A percentile compares a stretch with the other conserved stretches of the same genome.
Evolutionary conservation across 2,113 vertebrate species (phyloP).

Genomic region (Todiramphus chloris): DNA sequence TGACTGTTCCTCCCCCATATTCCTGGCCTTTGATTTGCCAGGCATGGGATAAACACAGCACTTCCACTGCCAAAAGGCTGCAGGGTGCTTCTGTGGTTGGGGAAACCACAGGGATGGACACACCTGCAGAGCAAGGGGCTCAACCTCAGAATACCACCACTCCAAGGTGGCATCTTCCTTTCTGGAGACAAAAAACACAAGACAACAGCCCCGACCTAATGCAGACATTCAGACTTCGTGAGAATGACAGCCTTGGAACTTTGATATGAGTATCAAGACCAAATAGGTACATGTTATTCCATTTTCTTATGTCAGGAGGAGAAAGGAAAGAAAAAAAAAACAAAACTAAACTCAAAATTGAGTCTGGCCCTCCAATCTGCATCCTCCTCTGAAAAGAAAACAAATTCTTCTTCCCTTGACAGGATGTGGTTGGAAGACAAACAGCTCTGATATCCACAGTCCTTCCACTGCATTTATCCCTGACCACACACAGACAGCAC

Average conservation of each 20-base stretch:
- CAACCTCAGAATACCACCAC: not conserved
- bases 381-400: not conserved
- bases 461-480: too few relatives aligned
- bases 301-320: not conserved
- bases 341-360: not conserved
- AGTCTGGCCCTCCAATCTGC: not conserved
- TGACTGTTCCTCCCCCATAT: not conserved
- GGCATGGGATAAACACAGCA: not conserved
- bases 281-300: not conserved
- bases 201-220: not conserved
- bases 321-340: too few relatives aligned
- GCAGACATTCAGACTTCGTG: not conserved
- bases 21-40: not conserved
- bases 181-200: not conserved
- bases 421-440: not conserved
- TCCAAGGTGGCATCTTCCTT: not conserved
- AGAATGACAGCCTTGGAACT: not conserved
- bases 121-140: not conserved
- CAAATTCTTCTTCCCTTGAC: rapidly evolving
- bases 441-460: not conserved
- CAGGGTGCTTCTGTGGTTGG: not conserved
- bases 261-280: not conserved
- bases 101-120: not conserved
- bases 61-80: not conserved
- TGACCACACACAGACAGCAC: not conserved